phyloP scores from a whole-genome alignment of 2,888 invertebrate genomes.

The Cheilosia scutellata region DNA sequence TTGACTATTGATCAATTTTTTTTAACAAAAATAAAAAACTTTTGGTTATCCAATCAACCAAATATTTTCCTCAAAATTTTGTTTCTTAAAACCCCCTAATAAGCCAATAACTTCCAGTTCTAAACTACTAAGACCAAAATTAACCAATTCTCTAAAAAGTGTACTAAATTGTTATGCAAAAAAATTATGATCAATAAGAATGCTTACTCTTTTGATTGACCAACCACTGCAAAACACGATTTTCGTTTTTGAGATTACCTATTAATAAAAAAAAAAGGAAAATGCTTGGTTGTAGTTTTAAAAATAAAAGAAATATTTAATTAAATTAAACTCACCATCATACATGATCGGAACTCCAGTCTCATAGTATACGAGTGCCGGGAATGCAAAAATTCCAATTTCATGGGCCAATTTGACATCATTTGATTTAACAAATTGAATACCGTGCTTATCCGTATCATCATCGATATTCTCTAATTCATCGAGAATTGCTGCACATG shows the following conservation, averaged over 20 bases:
- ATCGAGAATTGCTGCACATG: constrained; percentile 93
- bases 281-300: background rate
- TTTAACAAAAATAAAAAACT: background rate
- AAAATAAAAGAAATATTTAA: background rate
- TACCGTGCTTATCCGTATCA: constrained; percentile 95
- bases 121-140: background rate
- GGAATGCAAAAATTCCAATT: constrained; percentile 96
- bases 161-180: constrained; percentile 10
- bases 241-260: constrained; percentile 97
- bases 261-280: constrained; percentile 54
- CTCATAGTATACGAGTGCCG: constrained; percentile 96
- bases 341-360: constrained; percentile 97
- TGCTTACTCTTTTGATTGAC: constrained; percentile 98
- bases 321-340: constrained; percentile 89
- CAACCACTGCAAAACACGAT: constrained; percentile 98
- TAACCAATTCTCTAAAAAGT: constrained; percentile 16
- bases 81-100: background rate
- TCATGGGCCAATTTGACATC: constrained; percentile 95
- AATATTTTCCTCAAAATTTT: background rate
- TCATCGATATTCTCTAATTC: constrained; percentile 96
- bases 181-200: constrained; percentile 80
- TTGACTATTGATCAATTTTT: background rate
- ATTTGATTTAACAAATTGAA: constrained; percentile 96
- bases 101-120: background rate
- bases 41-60: background rate